phyloP scores from a whole-genome alignment of 2,888 invertebrate genomes.

The Drosophila yooni region DNA sequence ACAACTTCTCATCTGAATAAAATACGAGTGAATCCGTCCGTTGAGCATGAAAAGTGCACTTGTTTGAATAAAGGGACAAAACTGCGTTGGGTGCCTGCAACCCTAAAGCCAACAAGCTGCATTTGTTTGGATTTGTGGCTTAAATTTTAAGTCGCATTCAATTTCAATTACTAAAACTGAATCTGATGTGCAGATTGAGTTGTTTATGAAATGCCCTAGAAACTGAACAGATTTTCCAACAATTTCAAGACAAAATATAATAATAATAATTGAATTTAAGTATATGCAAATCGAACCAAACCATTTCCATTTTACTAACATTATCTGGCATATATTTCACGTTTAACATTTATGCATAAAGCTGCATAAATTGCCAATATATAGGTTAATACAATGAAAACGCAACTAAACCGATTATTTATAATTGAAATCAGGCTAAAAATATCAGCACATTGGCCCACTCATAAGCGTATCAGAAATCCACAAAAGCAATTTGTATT shows the following conservation, averaged over 20 bases:
- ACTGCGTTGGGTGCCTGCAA: neutral
- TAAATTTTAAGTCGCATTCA: neutral
- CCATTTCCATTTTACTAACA: neutral
- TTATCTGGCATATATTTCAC: neutral
- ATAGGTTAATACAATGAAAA: slow-evolving; percentile 18
- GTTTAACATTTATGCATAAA: slow-evolving; percentile 3
- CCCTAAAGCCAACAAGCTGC: slow-evolving; percentile 5
- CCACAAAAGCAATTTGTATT: slow-evolving; percentile 67
- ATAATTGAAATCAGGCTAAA: slow-evolving; percentile 49
- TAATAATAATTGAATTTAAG: no score
- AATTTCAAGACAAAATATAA: neutral
- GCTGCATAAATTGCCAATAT: slow-evolving; percentile 34
- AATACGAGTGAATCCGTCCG: slow-evolving; percentile 31
- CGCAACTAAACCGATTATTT: slow-evolving; percentile 44
- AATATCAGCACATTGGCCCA: slow-evolving; percentile 16
- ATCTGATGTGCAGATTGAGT: neutral
- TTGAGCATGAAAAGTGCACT: slow-evolving; percentile 47
- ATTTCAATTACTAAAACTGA: neutral
- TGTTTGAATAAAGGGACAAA: slow-evolving; percentile 19
- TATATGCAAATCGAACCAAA: neutral
- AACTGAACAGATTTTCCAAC: neutral
- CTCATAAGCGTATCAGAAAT: slow-evolving; percentile 60
- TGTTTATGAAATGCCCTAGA: neutral
- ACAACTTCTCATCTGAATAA: slow-evolving; percentile 45
- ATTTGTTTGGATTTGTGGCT: neutral